Base-by-base conservation (phyloP, 2,113 vertebrate species). In the Heterotis niloticus region DNA sequence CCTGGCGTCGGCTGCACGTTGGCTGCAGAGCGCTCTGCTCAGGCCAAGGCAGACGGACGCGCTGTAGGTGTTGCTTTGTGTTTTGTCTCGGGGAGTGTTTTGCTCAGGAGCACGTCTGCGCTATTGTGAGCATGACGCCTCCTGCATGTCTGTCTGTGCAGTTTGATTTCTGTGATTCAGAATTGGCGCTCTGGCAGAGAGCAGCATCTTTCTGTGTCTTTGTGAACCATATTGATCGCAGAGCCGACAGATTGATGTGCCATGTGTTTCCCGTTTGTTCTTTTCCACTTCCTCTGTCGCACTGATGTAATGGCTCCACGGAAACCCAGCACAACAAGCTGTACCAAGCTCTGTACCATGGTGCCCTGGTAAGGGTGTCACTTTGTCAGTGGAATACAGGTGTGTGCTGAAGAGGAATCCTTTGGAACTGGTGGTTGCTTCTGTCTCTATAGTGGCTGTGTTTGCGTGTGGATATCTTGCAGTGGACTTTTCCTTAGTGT, bases 1-100 rank as follows among this genome's bases (percentile, higher is more conserved):
- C 98, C 98, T 23, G 98, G 98, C 64, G 96, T 99, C 44, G 98
- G 99, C 82, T 97, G 98, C 86, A 98, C 99, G 97, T 77, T 99
- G 90, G 97, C 98, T 0, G 97, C 97, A 96, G 95, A 97, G 82
- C 96, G 95, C 23, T 96, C 98, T 80, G 93, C 98, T 82, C 94
- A 94, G 77, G 96, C 95, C 1, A 96, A 94, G 86, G 94, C 95
- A 82, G 93, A 95, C 57, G 95, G 96, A 84, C 96, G 95, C 87
- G 93, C 86, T 81, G 98, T 99, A 89, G 94, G 96, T 76, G 79
- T 71, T 59, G 23, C 67, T n/a, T 23, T 67, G 44, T 1, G 14
- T 20, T 29, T 20, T 65, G 20, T 65, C 14, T 62, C 3, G 20
- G 20, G 13, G 20, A 10, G 65, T 10, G 28, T 28, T 70, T 16